Evolutionary conservation across 2,797 vertebrate species (phyloP).

Genomic region (Odontamblyopus lacepedii): DNA sequence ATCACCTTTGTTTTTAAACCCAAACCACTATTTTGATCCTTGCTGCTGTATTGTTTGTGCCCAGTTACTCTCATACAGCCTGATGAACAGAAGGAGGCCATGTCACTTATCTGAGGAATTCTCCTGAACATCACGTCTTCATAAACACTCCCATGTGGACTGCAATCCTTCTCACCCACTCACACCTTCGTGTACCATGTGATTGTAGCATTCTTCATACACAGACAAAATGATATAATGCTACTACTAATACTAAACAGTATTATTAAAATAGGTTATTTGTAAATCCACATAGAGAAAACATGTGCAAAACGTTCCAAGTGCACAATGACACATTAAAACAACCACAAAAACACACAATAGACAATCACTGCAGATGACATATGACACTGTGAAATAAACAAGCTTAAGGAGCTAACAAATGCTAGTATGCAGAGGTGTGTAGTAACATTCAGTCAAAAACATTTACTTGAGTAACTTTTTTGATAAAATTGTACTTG

Average conservation of each 20-base stretch:
- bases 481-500: no score
- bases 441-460: background rate
- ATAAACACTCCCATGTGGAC: constrained; percentile 73
- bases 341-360: no score
- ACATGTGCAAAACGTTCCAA: no score
- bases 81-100: constrained; percentile 48
- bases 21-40: background rate
- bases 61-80: constrained; percentile 47
- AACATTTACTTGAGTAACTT: no score
- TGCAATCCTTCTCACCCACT: constrained; percentile 35
- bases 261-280: constrained; percentile 21
- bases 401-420: no score
- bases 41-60: background rate
- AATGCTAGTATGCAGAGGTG: background rate
- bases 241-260: constrained; percentile 23
- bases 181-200: constrained; percentile 13
- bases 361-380: no score
- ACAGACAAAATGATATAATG: constrained; percentile 32
- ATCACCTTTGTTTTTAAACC: background rate
- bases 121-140: constrained; percentile 64
- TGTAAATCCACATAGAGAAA: no score
- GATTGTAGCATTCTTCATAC: constrained; percentile 32
- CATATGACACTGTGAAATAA: no score
- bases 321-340: no score
- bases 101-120: constrained; percentile 76